Conservation (phyloP, 1,140 invertebrate species). For the Anastatus disparis region DNA sequence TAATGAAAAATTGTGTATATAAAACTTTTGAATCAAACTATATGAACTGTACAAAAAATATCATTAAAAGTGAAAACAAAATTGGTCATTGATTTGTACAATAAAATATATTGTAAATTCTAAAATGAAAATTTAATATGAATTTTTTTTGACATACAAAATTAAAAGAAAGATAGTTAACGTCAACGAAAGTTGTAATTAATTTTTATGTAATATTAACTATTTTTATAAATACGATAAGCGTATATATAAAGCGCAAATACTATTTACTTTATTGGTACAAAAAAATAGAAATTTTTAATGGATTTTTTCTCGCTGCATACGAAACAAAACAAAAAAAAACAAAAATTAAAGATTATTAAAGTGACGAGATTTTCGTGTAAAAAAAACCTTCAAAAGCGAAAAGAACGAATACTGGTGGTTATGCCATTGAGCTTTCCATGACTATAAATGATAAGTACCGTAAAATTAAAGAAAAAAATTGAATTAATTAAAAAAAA, state of each 20-base stretch:
- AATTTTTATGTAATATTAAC: neutral
- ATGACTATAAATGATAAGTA: slow-evolving; percentile 52
- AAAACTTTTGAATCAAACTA: no score
- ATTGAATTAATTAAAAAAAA: no score
- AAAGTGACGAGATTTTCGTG: slow-evolving; percentile 4
- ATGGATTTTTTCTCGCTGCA: neutral
- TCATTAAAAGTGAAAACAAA: no score
- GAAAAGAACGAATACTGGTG: slow-evolving; percentile 44
- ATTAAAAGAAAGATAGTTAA: neutral
- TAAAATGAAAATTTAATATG: no score
- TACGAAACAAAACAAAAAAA: neutral
- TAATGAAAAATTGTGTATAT: no score
- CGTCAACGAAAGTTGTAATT: neutral
- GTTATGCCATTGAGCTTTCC: slow-evolving; percentile 64
- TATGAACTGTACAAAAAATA: no score
- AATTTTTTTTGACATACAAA: no score
- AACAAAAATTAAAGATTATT: slow-evolving; percentile 8
- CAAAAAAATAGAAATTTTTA: neutral
- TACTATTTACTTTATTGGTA: neutral
- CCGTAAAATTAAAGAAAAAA: slow-evolving; percentile 22
- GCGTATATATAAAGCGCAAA: neutral
- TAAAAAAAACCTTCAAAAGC: slow-evolving; percentile 1
- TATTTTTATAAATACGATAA: slow-evolving; percentile 32
- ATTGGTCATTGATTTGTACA: no score
- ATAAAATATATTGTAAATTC: no score